These are phyloP conservation scores for Armadillidium nasatum DNA, from an alignment of 1,140 invertebrate species.

Conservation along the genomic window DNA sequence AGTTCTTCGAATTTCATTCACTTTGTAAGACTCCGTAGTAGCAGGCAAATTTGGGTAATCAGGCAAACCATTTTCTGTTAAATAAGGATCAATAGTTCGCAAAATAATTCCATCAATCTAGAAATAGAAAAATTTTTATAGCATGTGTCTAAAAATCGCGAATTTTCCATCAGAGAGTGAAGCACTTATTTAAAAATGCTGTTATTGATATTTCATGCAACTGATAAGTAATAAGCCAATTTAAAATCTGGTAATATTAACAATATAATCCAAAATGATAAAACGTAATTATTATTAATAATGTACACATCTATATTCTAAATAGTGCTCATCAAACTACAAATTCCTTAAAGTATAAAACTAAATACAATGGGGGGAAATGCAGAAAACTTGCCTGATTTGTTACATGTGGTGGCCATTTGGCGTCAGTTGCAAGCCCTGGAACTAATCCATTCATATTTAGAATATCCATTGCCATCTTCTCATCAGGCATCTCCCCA, in stretches of 20 bases:
- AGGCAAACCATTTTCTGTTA: constrained; percentile 76
- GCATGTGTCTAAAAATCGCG: background rate
- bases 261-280: too few relatives aligned
- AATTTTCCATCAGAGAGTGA: too few relatives aligned
- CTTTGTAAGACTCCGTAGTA: constrained; percentile 76
- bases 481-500: constrained; percentile 89
- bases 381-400: constrained; percentile 56
- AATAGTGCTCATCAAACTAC: too few relatives aligned
- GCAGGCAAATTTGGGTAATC: constrained; percentile 88
- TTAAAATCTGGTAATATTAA: too few relatives aligned
- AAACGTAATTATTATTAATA: too few relatives aligned
- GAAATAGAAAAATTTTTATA: constrained; percentile 23
- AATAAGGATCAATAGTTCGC: constrained; percentile 80
- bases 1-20: constrained; percentile 93
- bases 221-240: too few relatives aligned
- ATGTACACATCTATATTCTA: too few relatives aligned
- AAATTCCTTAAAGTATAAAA: too few relatives aligned
- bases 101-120: constrained; percentile 65
- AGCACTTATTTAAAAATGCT: too few relatives aligned
- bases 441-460: constrained; percentile 75
- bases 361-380: too few relatives aligned
- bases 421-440: constrained; percentile 71
- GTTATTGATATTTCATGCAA: too few relatives aligned
- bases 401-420: constrained; percentile 79
- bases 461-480: constrained; percentile 82